phyloP scores from a whole-genome alignment of 2,797 vertebrate species.

The Sebastiscus tertius region DNA sequence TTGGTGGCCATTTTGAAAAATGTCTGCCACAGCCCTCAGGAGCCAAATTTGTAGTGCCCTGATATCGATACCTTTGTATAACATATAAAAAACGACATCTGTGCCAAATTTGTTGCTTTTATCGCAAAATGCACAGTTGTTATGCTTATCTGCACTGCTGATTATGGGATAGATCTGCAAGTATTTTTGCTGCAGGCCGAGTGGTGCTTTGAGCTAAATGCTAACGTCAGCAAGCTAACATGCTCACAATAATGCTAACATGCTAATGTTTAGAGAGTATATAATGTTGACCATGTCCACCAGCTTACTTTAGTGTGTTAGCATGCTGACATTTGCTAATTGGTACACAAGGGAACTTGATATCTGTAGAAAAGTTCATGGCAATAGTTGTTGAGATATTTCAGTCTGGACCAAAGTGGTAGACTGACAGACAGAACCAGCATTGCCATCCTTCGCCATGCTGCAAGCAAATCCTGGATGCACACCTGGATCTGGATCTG shows the following conservation, averaged over 20 bases:
- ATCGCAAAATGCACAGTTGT: too few relatives aligned
- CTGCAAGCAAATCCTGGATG: not conserved
- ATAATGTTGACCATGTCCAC: not conserved
- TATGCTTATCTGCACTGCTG: too few relatives aligned
- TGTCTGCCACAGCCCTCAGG: too few relatives aligned
- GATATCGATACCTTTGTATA: too few relatives aligned
- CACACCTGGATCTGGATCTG: not conserved
- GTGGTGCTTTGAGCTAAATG: too few relatives aligned
- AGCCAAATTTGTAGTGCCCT: too few relatives aligned
- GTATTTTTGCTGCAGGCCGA: not conserved
- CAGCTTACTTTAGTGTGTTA: too few relatives aligned
- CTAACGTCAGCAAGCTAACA: not conserved
- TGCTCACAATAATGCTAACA: not conserved
- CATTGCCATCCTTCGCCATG: not conserved
- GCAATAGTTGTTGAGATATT: not conserved
- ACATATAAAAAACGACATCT: too few relatives aligned
- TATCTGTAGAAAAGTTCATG: not conserved
- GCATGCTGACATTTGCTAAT: too few relatives aligned
- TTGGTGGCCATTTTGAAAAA: too few relatives aligned
- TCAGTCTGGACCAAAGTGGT: not conserved
- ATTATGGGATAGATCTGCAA: not conserved
- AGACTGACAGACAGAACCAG: not conserved
- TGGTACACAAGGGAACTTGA: not conserved
- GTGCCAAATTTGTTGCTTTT: too few relatives aligned
- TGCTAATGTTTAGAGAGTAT: not conserved